These are phyloP conservation scores for Dysidea cf. avara DNA, from an alignment of 37 sponge, comb jelly and placozoan species.

Conservation along the genomic window DNA sequence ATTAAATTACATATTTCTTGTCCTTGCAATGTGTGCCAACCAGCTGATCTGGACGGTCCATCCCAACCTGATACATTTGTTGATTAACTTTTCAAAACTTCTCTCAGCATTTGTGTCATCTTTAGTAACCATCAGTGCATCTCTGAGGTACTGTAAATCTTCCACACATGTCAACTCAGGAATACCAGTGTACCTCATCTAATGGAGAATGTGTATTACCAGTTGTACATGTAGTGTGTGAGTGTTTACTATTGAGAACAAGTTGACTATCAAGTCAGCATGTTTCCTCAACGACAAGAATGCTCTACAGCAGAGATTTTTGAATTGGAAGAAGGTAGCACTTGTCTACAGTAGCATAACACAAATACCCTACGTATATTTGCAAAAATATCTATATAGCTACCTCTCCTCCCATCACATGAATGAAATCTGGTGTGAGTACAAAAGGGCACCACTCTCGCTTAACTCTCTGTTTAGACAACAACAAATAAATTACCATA, in stretches of 20 bases:
- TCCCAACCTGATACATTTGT: conserved; percentile 66
- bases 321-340: conserved; percentile 50
- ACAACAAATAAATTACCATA: too few species aligned
- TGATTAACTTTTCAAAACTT: conserved; percentile 60
- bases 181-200: conserved; percentile 87
- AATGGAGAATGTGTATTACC: background rate
- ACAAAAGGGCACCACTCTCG: conserved; percentile 96
- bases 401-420: conserved; percentile 89
- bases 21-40: conserved; percentile 75
- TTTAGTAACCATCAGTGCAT: conserved; percentile 63
- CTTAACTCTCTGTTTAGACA: conserved; percentile 84
- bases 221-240: background rate
- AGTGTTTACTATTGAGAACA: conserved; percentile 72
- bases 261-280: conserved; percentile 81
- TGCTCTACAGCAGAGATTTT: conserved; percentile 75
- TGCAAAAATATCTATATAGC: background rate
- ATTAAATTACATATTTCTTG: too few species aligned
- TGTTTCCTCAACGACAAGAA: conserved; percentile 76
- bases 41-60: conserved; percentile 82
- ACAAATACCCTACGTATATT: background rate
- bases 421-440: conserved; percentile 92
- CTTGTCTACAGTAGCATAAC: conserved; percentile 12
- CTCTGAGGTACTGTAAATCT: conserved; percentile 63
- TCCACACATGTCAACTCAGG: conserved; percentile 84
- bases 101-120: conserved; percentile 71